phyloP scores from a whole-genome alignment of 2,888 invertebrate species.

The Elaeidobius kamerunicus region DNA sequence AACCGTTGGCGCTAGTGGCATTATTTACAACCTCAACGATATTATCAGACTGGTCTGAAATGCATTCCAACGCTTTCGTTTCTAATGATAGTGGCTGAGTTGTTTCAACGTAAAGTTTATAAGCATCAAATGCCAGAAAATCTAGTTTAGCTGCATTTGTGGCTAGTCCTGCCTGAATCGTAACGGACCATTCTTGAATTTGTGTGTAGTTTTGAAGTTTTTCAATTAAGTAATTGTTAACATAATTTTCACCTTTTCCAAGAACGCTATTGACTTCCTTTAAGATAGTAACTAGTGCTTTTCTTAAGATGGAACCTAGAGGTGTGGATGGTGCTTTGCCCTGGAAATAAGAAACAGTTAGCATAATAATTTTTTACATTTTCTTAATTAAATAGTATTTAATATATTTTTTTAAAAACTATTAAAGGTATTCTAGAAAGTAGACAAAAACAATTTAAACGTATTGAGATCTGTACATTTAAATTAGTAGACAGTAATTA shows the following conservation, averaged over 20 bases:
- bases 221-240: background rate
- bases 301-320: no score
- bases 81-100: background rate
- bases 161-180: background rate
- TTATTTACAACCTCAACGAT: background rate
- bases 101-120: background rate
- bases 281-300: background rate
- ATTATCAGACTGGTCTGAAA: background rate
- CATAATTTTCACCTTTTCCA: background rate
- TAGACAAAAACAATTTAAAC: no score
- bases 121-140: background rate
- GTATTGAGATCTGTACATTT: no score
- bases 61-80: constrained; percentile 5
- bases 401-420: no score
- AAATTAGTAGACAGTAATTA: no score
- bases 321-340: no score
- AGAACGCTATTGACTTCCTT: background rate
- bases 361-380: no score
- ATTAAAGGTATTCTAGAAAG: no score
- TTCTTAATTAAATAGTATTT: no score
- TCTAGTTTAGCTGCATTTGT: background rate
- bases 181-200: constrained; percentile 12
- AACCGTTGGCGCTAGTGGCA: constrained; percentile 9
- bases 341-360: no score
- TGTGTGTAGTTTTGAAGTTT: constrained; percentile 2